Base-by-base conservation (phyloP, 2,888 invertebrate species). In the Ormia ochracea region DNA sequence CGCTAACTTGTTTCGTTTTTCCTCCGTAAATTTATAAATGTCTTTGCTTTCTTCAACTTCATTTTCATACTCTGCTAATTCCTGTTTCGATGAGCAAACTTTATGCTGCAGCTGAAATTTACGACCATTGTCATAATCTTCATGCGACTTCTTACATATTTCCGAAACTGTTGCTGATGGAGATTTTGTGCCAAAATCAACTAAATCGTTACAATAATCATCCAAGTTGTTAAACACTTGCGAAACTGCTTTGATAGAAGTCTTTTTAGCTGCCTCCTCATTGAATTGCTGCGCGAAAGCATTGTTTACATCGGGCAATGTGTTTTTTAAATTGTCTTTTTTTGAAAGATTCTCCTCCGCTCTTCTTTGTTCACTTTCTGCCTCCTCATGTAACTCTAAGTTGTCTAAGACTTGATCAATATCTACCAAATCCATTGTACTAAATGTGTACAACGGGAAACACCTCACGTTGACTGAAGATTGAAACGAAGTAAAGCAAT, bases 331-430 rank as follows among this genome's bases (percentile, higher is more conserved):
- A 10, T 45, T 21, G n/a, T n/a, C n/a, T 12, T n/a, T 45, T 54
- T 69, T 61, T 21, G 14, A n/a, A 36, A 72, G 77, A 2, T 73
- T 50, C 5, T 70, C 74, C 9, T 54, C 56, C 2, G 48, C 33
- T 48, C 73, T 81, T 33, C 80, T 81, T 31, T 82, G 82, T 36
- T 88, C 87, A 63, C 86, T 84, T 31, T 86, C 87, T 28, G 84
- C 87, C 91, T 95, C 94, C 91, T 95, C 94, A 85, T 93, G 93
- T 84, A 94, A 92, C 89, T 96, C 96, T 87, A 96, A 94, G 87
- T 95, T 95, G 89, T 96, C 95, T 75, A 96, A 91, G 82, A 96
- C 94, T 90, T 95, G 94, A 88, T 96, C 95, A 86, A 96, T 91
- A 90, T 96, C 96, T 80, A 96, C 93, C 75, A 90, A 85, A 87